These are phyloP conservation scores for Tipula vernalis DNA, from an alignment of 2,888 invertebrate species.

Conservation along the genomic window DNA sequence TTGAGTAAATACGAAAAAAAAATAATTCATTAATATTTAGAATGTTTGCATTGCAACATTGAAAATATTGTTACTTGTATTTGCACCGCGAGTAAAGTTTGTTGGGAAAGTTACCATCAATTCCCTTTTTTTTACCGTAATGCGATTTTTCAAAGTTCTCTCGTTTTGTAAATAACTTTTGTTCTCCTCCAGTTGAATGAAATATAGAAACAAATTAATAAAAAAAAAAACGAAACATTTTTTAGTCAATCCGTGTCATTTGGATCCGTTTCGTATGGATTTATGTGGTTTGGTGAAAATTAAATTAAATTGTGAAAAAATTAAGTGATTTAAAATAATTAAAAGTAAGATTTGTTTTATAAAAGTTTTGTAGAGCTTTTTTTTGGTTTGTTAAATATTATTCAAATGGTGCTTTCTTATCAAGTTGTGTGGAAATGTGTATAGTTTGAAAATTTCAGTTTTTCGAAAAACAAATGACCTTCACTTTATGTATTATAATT, in stretches of 20 bases:
- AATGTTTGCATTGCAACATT: neutral
- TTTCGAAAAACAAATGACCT: neutral
- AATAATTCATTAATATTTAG: neutral
- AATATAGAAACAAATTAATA: neutral
- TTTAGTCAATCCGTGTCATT: neutral
- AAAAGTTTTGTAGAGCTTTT: neutral
- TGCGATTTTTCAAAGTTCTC: neutral
- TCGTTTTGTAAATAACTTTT: neutral
- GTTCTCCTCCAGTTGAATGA: neutral
- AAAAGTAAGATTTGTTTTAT: neutral
- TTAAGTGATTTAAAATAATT: neutral
- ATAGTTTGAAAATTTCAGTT: neutral
- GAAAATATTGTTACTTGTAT: neutral
- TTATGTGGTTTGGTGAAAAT: neutral
- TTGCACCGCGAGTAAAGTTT: too few relatives aligned
- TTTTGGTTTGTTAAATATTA: neutral
- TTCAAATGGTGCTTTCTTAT: neutral
- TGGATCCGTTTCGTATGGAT: neutral
- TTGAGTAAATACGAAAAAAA: neutral
- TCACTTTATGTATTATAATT: neutral
- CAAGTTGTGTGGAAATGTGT: neutral
- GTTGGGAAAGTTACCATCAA: too few relatives aligned
- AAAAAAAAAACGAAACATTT: neutral
- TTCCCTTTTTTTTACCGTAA: neutral
- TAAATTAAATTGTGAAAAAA: neutral